Base-by-base conservation (phyloP, 2,888 invertebrate species). In the Aphelenchoides bicaudatus region DNA sequence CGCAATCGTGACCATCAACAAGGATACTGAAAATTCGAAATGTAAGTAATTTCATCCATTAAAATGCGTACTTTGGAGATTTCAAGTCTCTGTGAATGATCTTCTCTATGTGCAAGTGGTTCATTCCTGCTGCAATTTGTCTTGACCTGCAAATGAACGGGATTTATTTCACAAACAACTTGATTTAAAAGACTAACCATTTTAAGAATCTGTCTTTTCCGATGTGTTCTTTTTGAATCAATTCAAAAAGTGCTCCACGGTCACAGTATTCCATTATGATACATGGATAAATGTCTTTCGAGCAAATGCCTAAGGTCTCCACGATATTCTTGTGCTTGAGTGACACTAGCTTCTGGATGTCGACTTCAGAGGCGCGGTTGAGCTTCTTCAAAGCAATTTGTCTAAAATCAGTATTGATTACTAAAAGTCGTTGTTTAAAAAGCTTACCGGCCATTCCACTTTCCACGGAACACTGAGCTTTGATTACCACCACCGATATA, bases 1-100 rank as follows among this genome's bases (percentile, higher is more conserved):
- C 58, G n/a, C 78, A 68, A 60, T 82, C 80, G 63, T 80, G 79
- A 54, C 78, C 78, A 31, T 79, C 78, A 46, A 83, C 79, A 19
- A 83, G 74, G 23, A 83, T 80, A 71, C 82, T 82, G 72, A 25
- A 71, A 62, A 8, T 21, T 8, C 37, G 1, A 8, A 43, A 13
- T 21, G 10, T 23, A 5, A 53, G n/a, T 8, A 49, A 39, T 8
- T 39, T n/a, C 16, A 21, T 49, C 6, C 8, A 5, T 56, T 39
- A 19, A 29, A 28, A 56, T 38, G 85, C 88, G 86, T 85, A 94
- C 94, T 98, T 98, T 47, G 96, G 96, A 79, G 94, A 94, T 82
- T 98, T 99, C 65, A 99, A 86, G 84, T 98, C 98, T 63, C 98
- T 84, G 79, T 98, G 98, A 76, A 98, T 93, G 73, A 98, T 94